phyloP scores from a whole-genome alignment of 2,888 invertebrate species.

The Erebia aethiops region DNA sequence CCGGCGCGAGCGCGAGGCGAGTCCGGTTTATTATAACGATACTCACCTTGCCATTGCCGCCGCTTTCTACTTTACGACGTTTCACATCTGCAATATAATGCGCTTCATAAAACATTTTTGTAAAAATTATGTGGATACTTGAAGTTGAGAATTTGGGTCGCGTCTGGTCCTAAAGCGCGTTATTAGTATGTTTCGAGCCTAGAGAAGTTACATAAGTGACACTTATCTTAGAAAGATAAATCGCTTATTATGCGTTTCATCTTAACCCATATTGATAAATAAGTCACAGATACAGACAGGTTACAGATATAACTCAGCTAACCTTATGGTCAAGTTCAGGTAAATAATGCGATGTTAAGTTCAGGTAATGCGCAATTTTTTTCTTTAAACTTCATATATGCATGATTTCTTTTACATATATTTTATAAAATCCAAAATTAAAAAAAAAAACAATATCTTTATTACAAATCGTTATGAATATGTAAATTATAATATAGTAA shows the following conservation, averaged over 20 bases:
- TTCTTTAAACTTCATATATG: too few species aligned
- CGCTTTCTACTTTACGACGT: constrained; percentile 92
- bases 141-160: too few species aligned
- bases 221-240: not conserved
- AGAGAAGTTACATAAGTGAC: not conserved
- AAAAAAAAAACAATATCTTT: too few species aligned
- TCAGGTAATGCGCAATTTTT: too few species aligned
- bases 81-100: constrained; percentile 85
- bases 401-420: too few species aligned
- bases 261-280: constrained; percentile 63
- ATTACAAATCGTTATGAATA: too few species aligned
- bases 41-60: constrained; percentile 91
- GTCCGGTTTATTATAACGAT: constrained; percentile 79
- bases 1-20: constrained; percentile 72
- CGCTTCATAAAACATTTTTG: not conserved
- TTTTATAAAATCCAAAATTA: too few species aligned
- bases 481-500: too few species aligned
- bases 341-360: too few species aligned
- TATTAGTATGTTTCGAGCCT: not conserved
- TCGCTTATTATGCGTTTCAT: constrained; percentile 35
- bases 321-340: constrained; percentile 32
- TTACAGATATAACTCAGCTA: constrained; percentile 55
- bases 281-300: constrained; percentile 69
- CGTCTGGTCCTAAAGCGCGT: not conserved
- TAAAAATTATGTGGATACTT: too few species aligned